These are phyloP conservation scores for Lottia gigantea DNA, from an alignment of 2,888 invertebrate species.

Conservation along the genomic window DNA sequence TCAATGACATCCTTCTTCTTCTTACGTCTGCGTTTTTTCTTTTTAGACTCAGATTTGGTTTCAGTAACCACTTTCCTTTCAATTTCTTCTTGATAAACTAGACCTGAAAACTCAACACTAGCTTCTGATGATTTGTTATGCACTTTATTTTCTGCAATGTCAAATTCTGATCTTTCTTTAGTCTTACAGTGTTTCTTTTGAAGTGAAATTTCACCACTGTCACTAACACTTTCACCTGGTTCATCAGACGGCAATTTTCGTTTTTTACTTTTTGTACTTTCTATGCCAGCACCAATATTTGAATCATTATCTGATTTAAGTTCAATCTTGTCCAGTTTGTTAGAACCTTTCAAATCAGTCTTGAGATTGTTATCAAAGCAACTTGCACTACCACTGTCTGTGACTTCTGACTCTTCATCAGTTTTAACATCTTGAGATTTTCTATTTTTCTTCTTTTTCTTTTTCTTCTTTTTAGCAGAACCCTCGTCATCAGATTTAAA, in stretches of 20 bases:
- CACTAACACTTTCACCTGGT: conserved; percentile 12
- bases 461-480: conserved; percentile 18
- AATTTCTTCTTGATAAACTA: conserved; percentile 9
- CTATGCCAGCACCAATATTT: background rate
- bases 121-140: background rate
- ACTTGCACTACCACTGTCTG: background rate
- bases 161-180: conserved; percentile 9
- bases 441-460: conserved; percentile 25
- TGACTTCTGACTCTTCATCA: conserved; percentile 18
- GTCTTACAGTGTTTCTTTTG: conserved; percentile 16
- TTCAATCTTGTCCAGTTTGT: background rate
- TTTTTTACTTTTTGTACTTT: conserved; percentile 20
- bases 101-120: conserved; percentile 10
- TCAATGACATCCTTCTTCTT: conserved; percentile 46
- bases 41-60: conserved; percentile 1
- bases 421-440: conserved; percentile 18
- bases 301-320: conserved; percentile 1
- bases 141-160: background rate
- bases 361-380: conserved; percentile 1
- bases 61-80: conserved; percentile 2
- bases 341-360: background rate
- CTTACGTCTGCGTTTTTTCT: conserved; percentile 21
- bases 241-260: background rate
- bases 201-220: conserved; percentile 9
- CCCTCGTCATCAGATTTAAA: conserved; percentile 23